These are phyloP conservation scores for Philhelius pedissequus DNA, from an alignment of 2,888 invertebrate genomes.

Conservation along the genomic window DNA sequence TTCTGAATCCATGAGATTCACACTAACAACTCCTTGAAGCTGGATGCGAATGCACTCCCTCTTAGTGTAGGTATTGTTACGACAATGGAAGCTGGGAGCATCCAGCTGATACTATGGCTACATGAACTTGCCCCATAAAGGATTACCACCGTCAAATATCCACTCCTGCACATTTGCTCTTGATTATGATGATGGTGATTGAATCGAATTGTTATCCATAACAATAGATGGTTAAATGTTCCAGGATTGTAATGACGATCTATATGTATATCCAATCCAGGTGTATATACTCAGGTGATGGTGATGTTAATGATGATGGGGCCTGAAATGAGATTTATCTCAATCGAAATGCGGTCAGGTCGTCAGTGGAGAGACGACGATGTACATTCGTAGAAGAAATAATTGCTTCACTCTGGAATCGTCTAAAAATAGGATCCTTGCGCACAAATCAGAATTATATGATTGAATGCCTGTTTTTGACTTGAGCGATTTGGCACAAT, in stretches of 20 bases:
- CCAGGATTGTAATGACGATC: conserved; percentile 35
- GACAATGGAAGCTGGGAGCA: conserved; percentile 4
- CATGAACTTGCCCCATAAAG: conserved; percentile 15
- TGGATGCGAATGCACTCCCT: not conserved
- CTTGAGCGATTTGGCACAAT: not conserved
- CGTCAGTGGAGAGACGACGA: not conserved
- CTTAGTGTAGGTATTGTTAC: not conserved
- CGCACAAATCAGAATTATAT: conserved; percentile 19
- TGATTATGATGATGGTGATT: conserved; percentile 45
- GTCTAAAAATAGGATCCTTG: conserved; percentile 36
- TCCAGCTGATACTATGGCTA: not conserved
- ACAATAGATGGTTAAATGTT: conserved; percentile 60
- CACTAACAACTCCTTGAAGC: not conserved
- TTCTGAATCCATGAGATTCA: not conserved
- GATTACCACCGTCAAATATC: not conserved
- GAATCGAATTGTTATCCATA: conserved; percentile 63
- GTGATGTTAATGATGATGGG: not conserved
- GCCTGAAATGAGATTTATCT: conserved; percentile 17
- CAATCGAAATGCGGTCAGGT: not conserved
- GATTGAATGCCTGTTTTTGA: conserved; percentile 29
- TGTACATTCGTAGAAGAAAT: not conserved
- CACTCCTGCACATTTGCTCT: not conserved
- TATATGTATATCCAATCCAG: no score
- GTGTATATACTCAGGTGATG: not conserved
- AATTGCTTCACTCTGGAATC: conserved; percentile 29